Evolutionary conservation across 2,797 vertebrate species (phyloP).

Genomic region (Phataginus tricuspis): DNA sequence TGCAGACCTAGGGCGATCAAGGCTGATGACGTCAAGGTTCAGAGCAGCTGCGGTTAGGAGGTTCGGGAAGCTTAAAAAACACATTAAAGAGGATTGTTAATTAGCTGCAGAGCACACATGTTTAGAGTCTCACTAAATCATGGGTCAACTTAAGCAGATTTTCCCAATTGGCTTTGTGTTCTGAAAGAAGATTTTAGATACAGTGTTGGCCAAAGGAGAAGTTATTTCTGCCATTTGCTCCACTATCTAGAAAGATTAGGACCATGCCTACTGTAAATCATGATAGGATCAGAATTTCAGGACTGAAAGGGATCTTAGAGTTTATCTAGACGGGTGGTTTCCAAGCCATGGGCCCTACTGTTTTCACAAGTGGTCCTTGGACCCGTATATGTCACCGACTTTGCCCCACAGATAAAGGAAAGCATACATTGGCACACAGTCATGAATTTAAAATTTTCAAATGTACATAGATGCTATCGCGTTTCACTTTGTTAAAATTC

Average conservation of each 20-base stretch:
- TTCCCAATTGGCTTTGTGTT: slow-evolving; percentile 28
- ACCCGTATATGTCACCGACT: not conserved
- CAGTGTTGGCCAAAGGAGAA: not conserved
- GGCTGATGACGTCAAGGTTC: slow-evolving; percentile 67
- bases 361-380: not conserved
- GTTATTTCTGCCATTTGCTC: slow-evolving; percentile 32
- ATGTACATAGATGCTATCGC: not conserved
- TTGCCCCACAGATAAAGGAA: not conserved
- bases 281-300: slow-evolving; percentile 20
- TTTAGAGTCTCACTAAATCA: slow-evolving; percentile 61
- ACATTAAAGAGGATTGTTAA: slow-evolving; percentile 68
- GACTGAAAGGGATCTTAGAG: not conserved
- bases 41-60: slow-evolving; percentile 70
- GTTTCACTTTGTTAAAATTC: not conserved
- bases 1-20: slow-evolving; percentile 54
- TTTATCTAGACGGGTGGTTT: slow-evolving; percentile 2
- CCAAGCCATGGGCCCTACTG: not conserved
- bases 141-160: slow-evolving; percentile 12
- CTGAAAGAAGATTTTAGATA: slow-evolving; percentile 4
- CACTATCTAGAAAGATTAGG: not conserved
- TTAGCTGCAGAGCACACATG: slow-evolving; percentile 60
- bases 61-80: slow-evolving; percentile 45
- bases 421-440: not conserved
- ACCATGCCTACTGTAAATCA: not conserved
- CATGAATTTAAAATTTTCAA: not conserved